Evolutionary conservation across 2,113 vertebrate genomes (phyloP), one percentile per base, ranked within the genome.

Genomic region (Psephotus haematonotus): DNA sequence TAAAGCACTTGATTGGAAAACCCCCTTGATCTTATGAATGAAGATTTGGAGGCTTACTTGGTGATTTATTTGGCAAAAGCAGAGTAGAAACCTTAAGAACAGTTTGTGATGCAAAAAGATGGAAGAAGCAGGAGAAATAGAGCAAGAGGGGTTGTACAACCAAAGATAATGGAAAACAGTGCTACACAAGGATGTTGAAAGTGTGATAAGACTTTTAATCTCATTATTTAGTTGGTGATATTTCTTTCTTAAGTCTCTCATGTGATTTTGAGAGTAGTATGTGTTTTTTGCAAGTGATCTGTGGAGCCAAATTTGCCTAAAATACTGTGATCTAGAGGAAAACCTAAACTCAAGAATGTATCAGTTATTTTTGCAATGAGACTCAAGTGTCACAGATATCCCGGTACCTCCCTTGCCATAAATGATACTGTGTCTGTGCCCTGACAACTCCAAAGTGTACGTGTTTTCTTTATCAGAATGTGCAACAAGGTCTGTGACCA

Each of bases 401-500:
- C 33, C 82, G 46, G 46, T 74, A 37, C 41, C 27, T 85, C 16
- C 35, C 27, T 11, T 67, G 20, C 60, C 2, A 0, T 57, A 11
- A 7, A 31, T 31, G 72, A 23, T 55, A 3, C 29, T 27, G 35
- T 47, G 2, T 43, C 31, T 75, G 13, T 79, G 52, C 50, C 12
- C 75, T 46, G 33, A 35, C 52, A 33, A 1, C 49, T 50, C 19
- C 10, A 19, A 50, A 49, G 13, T 28, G 0, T 10, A 6, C 0
- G 1, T 15, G 39, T 72, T 55, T 62, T 43, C 17, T 65, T 16
- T 52, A 15, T 44, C 16, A 4, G 67, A 52, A 41, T 59, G 24
- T 75, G 76, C 67, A 37, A 31, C 44, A 13, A 41, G 53, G n/a
- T 8, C 52, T 20, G 31, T 69, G 74, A 44, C 86, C n/a, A 4